phyloP scores from a whole-genome alignment of 2,888 invertebrate species.

The Dasysyrphus tricinctus region DNA sequence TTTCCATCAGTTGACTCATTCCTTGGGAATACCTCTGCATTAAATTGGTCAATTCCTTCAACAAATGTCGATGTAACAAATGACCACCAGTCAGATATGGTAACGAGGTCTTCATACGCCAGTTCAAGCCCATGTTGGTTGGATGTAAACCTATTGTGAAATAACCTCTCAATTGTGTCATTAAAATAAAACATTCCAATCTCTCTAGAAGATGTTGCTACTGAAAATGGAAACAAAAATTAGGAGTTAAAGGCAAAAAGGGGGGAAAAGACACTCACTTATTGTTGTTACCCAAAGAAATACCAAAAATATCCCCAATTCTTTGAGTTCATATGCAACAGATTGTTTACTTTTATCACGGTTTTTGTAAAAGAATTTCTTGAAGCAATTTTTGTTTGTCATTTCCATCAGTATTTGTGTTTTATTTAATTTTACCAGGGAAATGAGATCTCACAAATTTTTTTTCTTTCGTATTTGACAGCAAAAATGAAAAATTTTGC shows the following conservation, averaged over 20 bases:
- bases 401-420: not conserved
- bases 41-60: constrained; percentile 37
- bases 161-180: constrained; percentile 74
- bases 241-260: not conserved
- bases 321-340: constrained; percentile 58
- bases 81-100: constrained; percentile 75
- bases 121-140: constrained; percentile 57
- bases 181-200: constrained; percentile 77
- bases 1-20: constrained; percentile 83
- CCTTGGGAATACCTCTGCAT: not conserved
- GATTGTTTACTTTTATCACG: constrained; percentile 29
- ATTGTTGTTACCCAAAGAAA: constrained; percentile 76
- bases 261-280: constrained; percentile 56
- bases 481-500: too few species aligned
- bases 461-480: too few species aligned
- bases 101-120: constrained; percentile 69
- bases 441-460: too few species aligned
- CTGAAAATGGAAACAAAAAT: constrained; percentile 46
- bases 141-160: constrained; percentile 57
- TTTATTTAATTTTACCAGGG: too few species aligned
- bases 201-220: constrained; percentile 74
- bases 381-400: not conserved
- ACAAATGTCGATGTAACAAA: constrained; percentile 73
- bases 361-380: not conserved
- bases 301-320: constrained; percentile 72